Percentiles rank a stretch among this genome's conserved stretches.
phyloP scores from a whole-genome alignment of 2,888 invertebrate genomes.

The Syritta pipiens region DNA sequence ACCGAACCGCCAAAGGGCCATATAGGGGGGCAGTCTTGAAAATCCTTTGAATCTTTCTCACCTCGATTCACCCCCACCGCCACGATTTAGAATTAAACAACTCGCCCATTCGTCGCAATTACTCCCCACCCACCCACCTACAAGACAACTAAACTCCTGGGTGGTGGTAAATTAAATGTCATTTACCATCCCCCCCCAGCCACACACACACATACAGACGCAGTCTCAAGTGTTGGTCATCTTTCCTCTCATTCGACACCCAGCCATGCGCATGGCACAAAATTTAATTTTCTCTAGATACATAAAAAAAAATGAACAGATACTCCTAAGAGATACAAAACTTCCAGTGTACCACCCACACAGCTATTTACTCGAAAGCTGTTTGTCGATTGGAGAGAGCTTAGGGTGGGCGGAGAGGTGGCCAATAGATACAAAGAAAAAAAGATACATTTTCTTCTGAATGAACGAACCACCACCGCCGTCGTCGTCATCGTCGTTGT shows the following conservation, averaged over 20 bases:
- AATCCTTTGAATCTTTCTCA: background rate
- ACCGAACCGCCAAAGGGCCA: background rate
- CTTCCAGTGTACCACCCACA: constrained; percentile 54
- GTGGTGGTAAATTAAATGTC: constrained; percentile 59
- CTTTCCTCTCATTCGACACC: constrained; percentile 50
- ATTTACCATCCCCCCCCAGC: constrained; percentile 32
- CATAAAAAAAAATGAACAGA: constrained; percentile 24
- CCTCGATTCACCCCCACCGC: background rate
- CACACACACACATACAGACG: background rate
- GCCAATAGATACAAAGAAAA: constrained; percentile 23
- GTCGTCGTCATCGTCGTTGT: constrained; percentile 21
- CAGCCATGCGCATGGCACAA: constrained; percentile 58
- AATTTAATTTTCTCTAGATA: constrained; percentile 38
- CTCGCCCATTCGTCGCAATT: constrained; percentile 25
- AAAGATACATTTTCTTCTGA: constrained; percentile 18
- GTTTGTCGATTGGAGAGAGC: constrained; percentile 59
- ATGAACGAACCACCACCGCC: constrained; percentile 4
- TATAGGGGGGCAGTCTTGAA: background rate
- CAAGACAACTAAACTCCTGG: constrained; percentile 5
- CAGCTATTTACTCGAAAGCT: constrained; percentile 57
- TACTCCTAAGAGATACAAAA: constrained; percentile 10
- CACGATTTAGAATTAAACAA: background rate
- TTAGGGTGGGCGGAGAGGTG: too few relatives aligned
- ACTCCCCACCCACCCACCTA: constrained; percentile 9
- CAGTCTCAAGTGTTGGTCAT: constrained; percentile 56